Evolutionary conservation across 2,113 vertebrate species (phyloP).

Genomic region (Marmota flaviventris): DNA sequence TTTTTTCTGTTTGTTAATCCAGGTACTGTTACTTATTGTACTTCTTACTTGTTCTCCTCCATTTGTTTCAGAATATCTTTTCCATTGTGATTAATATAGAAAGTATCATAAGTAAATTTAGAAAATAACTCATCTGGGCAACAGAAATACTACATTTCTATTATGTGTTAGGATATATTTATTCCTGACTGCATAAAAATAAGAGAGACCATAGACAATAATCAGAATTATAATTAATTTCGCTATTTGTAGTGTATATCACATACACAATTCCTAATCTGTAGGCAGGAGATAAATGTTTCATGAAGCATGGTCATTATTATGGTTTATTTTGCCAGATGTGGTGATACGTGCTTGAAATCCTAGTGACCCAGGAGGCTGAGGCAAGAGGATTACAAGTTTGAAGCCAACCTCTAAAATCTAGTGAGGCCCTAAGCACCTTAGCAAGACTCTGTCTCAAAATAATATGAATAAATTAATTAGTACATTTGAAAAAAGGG

Average conservation of each 20-base stretch:
- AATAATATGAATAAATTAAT: no score
- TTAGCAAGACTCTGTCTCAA: no score
- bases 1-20: conserved; percentile 63
- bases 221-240: conserved; percentile 79
- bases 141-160: conserved; percentile 78
- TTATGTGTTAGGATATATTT: conserved; percentile 67
- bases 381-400: no score
- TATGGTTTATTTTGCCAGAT: not conserved
- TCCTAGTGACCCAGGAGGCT: no score
- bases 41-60: conserved; percentile 33
- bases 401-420: no score
- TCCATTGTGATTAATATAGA: conserved; percentile 68
- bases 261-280: conserved; percentile 58
- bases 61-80: conserved; percentile 69
- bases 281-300: conserved; percentile 68
- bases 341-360: no score
- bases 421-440: no score
- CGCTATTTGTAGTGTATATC: conserved; percentile 67
- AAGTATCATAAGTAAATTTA: conserved; percentile 47
- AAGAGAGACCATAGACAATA: conserved; percentile 70
- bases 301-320: conserved; percentile 70
- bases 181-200: conserved; percentile 74
- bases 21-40: conserved; percentile 49
- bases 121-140: conserved; percentile 73
- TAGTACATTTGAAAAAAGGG: no score